These are phyloP conservation scores for Rallus crepitans DNA, from an alignment of 2,797 vertebrate species.

Conservation along the genomic window DNA sequence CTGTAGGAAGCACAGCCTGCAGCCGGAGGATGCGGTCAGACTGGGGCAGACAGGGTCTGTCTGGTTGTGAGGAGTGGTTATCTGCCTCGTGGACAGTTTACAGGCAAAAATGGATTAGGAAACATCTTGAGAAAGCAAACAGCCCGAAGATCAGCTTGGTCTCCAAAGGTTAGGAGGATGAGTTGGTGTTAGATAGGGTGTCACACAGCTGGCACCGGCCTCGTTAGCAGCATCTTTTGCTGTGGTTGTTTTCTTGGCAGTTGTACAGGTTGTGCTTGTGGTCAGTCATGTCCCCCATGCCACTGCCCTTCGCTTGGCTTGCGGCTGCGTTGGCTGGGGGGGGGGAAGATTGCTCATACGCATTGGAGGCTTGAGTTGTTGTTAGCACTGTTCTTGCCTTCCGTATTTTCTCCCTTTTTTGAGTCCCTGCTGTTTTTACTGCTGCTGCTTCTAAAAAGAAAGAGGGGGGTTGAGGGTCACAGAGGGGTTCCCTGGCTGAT, in stretches of 20 bases:
- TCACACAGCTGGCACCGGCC: neutral
- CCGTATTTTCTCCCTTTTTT: neutral
- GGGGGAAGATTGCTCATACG: neutral
- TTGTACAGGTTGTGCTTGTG: neutral
- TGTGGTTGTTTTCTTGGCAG: neutral
- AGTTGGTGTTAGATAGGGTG: neutral
- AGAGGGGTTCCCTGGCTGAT: neutral
- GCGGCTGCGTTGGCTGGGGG: neutral
- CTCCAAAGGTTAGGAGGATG: constrained; percentile 22
- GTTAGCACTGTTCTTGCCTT: neutral
- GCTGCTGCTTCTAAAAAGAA: neutral
- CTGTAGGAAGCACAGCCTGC: constrained; percentile 4
- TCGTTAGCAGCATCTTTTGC: neutral
- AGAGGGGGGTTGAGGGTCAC: neutral
- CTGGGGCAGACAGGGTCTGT: constrained; percentile 34
- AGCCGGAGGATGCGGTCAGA: constrained; percentile 45
- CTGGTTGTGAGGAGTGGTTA: constrained; percentile 46
- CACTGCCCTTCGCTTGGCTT: neutral
- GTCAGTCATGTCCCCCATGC: neutral
- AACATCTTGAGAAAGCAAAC: neutral
- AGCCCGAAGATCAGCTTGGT: constrained; percentile 29
- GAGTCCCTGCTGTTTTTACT: neutral
- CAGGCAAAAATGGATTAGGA: constrained; percentile 49
- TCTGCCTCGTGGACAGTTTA: constrained; percentile 30
- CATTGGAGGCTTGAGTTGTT: neutral